Percentiles rank a stretch among this genome's conserved stretches.
Evolutionary conservation across 2,797 vertebrate genomes (phyloP).

Genomic region (Smutsia gigantea): DNA sequence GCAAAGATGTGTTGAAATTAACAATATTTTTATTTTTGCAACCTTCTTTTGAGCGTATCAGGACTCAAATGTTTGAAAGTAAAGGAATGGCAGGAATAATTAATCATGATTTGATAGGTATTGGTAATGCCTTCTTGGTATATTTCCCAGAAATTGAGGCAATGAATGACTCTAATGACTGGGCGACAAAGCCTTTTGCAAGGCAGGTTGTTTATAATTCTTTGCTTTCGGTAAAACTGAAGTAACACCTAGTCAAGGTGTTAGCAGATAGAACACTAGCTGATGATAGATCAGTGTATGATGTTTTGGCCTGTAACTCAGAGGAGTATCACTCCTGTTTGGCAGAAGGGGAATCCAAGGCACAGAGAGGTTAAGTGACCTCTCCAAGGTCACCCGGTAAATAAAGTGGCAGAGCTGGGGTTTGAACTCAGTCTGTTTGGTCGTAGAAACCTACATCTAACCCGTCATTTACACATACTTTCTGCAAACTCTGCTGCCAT

Average conservation of each 20-base stretch:
- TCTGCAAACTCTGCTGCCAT: not conserved
- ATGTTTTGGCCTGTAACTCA: constrained; percentile 40
- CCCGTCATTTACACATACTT: not conserved
- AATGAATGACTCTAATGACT: not conserved
- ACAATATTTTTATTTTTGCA: constrained; percentile 42
- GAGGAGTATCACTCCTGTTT: not conserved
- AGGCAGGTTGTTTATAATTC: constrained; percentile 17
- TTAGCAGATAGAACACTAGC: constrained; percentile 46
- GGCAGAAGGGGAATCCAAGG: not conserved
- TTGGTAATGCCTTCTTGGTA: constrained; percentile 48
- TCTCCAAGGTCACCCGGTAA: constrained; percentile 20
- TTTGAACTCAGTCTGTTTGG: not conserved
- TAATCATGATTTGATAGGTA: constrained; percentile 9
- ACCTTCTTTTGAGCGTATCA: not conserved
- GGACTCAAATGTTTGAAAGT: constrained; percentile 38
- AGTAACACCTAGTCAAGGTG: constrained; percentile 29
- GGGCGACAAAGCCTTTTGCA: constrained; percentile 9
- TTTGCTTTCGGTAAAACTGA: constrained; percentile 48
- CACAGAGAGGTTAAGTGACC: not conserved
- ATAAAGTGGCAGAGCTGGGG: not conserved
- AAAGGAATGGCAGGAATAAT: constrained; percentile 32
- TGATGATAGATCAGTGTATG: constrained; percentile 34
- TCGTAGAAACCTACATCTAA: not conserved
- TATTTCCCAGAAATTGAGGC: constrained; percentile 45
- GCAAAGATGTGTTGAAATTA: not conserved